These are phyloP conservation scores for Netta rufina DNA, from an alignment of 2,797 vertebrate genomes.

Conservation along the genomic window DNA sequence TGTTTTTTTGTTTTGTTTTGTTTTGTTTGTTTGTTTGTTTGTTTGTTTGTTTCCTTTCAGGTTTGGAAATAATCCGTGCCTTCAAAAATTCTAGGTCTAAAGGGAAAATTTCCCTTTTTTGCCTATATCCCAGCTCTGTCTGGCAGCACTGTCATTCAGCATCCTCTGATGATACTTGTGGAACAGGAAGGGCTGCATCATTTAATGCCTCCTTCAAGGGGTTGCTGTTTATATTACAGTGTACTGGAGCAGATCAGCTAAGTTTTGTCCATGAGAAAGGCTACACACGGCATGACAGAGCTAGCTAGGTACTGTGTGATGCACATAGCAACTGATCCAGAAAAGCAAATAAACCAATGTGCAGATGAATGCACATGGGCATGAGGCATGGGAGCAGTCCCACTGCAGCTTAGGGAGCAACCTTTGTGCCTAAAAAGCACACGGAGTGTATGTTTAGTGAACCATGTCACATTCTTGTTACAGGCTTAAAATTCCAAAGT, in stretches of 20 bases:
- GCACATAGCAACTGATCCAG: background rate
- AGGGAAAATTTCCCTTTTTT: background rate
- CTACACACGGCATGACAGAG: background rate
- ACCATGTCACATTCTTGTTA: slow-evolving; percentile 56
- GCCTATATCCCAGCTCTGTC: background rate
- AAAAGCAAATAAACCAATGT: accelerated
- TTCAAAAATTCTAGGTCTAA: background rate
- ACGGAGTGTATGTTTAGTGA: background rate
- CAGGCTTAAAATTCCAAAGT: slow-evolving; percentile 54
- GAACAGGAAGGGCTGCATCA: background rate
- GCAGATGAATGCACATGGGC: background rate
- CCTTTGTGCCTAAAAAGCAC: background rate
- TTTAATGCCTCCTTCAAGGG: background rate
- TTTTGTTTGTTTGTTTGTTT: too few species aligned
- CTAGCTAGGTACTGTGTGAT: background rate
- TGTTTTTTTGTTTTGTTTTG: background rate
- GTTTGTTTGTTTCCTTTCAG: background rate
- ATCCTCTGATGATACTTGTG: background rate
- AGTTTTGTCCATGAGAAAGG: background rate
- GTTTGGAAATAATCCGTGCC: background rate
- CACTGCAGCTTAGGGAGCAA: background rate
- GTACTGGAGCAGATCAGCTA: background rate
- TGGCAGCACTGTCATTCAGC: background rate
- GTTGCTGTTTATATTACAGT: background rate
- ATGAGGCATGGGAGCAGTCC: background rate